phyloP scores from a whole-genome alignment of 2,113 vertebrate genomes.

The Lagopus leucura region DNA sequence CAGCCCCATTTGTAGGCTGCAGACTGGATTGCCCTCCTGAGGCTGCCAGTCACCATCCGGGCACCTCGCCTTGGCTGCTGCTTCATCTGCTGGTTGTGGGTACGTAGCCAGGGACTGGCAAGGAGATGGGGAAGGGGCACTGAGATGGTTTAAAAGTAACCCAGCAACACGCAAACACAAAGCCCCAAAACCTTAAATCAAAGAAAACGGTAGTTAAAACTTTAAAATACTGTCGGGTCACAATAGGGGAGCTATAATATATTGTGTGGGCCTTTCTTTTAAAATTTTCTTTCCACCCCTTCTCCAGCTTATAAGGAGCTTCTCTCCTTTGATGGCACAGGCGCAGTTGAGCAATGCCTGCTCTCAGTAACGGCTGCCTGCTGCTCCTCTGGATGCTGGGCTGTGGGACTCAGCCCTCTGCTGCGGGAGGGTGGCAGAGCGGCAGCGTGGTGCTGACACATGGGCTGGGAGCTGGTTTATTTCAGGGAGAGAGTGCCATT shows the following conservation, averaged over 20 bases:
- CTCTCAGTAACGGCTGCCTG: conserved; percentile 43
- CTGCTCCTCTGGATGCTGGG: conserved; percentile 45
- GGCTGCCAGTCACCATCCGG: not conserved
- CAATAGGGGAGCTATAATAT: not conserved
- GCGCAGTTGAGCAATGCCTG: conserved; percentile 50
- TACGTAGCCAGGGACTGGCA: not conserved
- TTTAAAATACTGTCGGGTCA: not conserved
- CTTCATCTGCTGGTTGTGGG: not conserved
- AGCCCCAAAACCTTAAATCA: not conserved
- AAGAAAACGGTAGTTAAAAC: not conserved
- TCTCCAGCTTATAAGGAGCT: not conserved
- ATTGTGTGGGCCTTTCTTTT: not conserved
- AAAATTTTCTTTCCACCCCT: not conserved
- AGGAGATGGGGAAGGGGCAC: not conserved
- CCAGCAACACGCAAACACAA: not conserved
- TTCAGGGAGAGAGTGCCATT: not conserved
- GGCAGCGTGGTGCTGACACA: conserved; percentile 23
- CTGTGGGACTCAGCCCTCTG: conserved; percentile 25
- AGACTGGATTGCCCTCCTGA: not conserved
- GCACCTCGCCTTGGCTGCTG: not conserved
- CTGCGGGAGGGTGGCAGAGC: conserved; percentile 25
- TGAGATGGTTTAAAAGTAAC: rapidly evolving
- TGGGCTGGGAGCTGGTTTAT: not conserved
- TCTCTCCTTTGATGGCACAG: conserved; percentile 29
- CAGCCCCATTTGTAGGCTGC: not conserved